phyloP scores from a whole-genome alignment of 1,140 invertebrate species.

The Drosophila funebris region DNA sequence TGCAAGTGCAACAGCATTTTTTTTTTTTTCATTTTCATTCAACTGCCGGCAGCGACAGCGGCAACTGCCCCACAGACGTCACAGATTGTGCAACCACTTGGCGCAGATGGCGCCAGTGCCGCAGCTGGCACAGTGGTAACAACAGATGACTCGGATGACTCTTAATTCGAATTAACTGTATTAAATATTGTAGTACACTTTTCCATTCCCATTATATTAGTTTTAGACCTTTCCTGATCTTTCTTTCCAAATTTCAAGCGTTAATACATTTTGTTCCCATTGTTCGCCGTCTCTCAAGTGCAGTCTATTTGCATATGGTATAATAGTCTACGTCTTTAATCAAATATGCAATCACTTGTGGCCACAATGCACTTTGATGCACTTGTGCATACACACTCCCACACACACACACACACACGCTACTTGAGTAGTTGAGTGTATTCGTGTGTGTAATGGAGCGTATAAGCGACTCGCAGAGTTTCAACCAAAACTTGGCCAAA shows the following conservation, averaged over 20 bases:
- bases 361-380: conserved; percentile 16
- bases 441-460: conserved; percentile 44
- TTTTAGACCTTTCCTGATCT: no score
- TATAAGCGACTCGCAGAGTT: conserved; percentile 49
- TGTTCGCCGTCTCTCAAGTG: not conserved
- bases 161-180: not conserved
- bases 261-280: no score
- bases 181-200: no score
- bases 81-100: conserved; percentile 49
- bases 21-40: not conserved
- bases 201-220: no score
- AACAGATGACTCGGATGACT: not conserved
- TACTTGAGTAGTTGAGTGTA: conserved; percentile 3
- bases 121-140: conserved; percentile 34
- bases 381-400: conserved; percentile 23
- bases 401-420: conserved; percentile 12
- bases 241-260: no score
- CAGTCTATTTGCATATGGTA: not conserved
- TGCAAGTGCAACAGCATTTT: conserved; percentile 76
- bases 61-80: conserved; percentile 35
- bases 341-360: conserved; percentile 1
- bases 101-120: conserved; percentile 20
- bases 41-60: conserved; percentile 5
- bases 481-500: conserved; percentile 56
- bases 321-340: conserved; percentile 3